Base-by-base conservation (phyloP, 2,797 vertebrate species). In the Gobionotothen gibberifrons region DNA sequence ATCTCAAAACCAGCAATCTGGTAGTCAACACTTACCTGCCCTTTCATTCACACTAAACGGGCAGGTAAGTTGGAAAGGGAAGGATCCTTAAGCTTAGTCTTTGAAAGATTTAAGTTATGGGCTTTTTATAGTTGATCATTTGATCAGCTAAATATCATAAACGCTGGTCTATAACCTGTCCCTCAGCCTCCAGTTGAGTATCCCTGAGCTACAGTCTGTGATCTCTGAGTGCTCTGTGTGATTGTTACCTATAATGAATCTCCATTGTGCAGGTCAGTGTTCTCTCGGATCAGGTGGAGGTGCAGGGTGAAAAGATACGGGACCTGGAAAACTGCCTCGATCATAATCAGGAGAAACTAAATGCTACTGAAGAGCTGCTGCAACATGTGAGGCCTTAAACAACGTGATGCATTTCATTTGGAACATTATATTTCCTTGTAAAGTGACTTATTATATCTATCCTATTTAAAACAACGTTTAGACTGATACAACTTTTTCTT, bases 301-400 rank as follows among this genome's bases (percentile, higher is more conserved):
- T 98, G 43, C 98, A 99, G 60, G 98, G 97, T 51, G 98, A 99
- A 82, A 99, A 99, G 94, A 99, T 99, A 72, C 94, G 96, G 21
- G 98, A 99, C 85, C 87, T 99, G 10, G 98, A 99, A 74, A 95
- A 92, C 54, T 97, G 96, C 79, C 93, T 99, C n/a, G 97, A 98
- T 67, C 97, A 96, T 76, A 96, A 99, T 86, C 93, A 94, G 47
- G 96, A 97, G 89, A 99, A 99, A 84, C 87, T 99, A 64, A 97
- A 96, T 32, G 94, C 96, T 48, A 97, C 97, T 0, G 98, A 99
- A 83, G 97, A 98, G 78, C 96, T 97, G 93, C 92, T 99, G 49
- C 97, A 99, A 66, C 97, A 98, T 95, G 98, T 99, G 69, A 43
- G 32, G 62, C 26, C 26, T 26, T 26, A 26, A 26, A 26, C 4